phyloP scores from a whole-genome alignment of 37 sponge, comb jelly and placozoan genomes.

The Trichoplax adhaerens region DNA sequence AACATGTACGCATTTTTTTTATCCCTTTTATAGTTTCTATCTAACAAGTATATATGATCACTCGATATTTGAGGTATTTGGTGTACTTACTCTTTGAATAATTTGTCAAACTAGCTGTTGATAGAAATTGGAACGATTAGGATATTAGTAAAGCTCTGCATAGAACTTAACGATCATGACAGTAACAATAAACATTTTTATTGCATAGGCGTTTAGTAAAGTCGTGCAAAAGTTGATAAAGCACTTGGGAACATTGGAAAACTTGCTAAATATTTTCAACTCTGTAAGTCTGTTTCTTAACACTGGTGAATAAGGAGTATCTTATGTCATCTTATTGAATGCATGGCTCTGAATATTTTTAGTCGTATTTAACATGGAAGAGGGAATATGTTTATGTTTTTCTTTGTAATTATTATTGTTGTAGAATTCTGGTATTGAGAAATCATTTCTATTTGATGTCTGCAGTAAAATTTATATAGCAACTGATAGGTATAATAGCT shows the following conservation, averaged over 20 bases:
- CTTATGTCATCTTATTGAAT: not conserved
- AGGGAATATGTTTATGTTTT: not conserved
- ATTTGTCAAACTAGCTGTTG: no score
- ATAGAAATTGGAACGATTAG: no score
- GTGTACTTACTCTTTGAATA: no score
- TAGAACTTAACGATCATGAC: no score
- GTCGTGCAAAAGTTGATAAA: conserved; percentile 88
- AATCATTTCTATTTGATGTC: conserved; percentile 88
- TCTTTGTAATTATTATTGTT: not conserved
- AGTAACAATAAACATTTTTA: not conserved
- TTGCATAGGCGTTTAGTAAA: conserved; percentile 59
- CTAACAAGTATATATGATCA: conserved; percentile 89
- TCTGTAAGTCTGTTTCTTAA: conserved; percentile 19
- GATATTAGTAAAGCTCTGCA: no score
- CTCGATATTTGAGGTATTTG: conserved; percentile 66
- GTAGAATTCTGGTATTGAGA: conserved; percentile 80
- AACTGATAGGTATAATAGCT: conserved; percentile 47
- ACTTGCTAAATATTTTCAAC: conserved; percentile 69
- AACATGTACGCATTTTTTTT: no score
- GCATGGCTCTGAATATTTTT: not conserved
- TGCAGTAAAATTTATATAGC: conserved; percentile 90
- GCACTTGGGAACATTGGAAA: conserved; percentile 76
- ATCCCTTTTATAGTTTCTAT: conserved; percentile 28
- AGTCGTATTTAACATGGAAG: not conserved
- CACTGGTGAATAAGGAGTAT: conserved; percentile 6